Evolutionary conservation across 1,140 invertebrate genomes (phyloP).

Genomic region (Drosophila ananassae): DNA sequence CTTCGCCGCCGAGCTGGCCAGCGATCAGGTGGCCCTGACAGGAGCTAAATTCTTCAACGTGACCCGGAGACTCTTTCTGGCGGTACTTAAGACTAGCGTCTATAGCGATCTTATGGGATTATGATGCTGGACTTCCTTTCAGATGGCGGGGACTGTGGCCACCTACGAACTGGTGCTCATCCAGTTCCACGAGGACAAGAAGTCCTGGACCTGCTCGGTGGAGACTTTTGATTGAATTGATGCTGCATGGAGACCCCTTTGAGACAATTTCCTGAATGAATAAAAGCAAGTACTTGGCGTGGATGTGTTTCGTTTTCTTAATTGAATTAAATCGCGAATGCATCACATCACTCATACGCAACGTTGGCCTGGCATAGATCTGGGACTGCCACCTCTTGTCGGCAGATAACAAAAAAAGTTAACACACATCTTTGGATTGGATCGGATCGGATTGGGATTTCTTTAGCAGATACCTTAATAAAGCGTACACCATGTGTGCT

Average conservation of each 20-base stretch:
- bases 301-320: neutral
- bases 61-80: constrained; percentile 87
- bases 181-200: constrained; percentile 78
- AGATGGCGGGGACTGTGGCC: constrained; percentile 86
- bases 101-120: constrained; percentile 44
- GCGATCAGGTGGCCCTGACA: constrained; percentile 86
- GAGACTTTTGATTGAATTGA: neutral
- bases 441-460: neutral
- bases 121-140: constrained; percentile 33
- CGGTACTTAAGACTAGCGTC: constrained; percentile 33
- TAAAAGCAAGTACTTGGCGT: neutral
- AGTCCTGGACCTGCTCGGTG: constrained; percentile 58
- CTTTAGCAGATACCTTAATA: neutral
- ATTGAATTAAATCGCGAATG: neutral
- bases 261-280: neutral
- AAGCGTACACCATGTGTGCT: constrained; percentile 35
- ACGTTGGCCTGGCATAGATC: constrained; percentile 51
- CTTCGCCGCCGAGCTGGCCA: constrained; percentile 85
- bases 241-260: neutral
- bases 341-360: constrained; percentile 5
- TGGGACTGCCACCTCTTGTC: constrained; percentile 41
- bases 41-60: constrained; percentile 87
- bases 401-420: constrained; percentile 39
- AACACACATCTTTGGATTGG: constrained; percentile 22
- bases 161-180: constrained; percentile 87